phyloP scores from a whole-genome alignment of 2,797 vertebrate genomes.

The Gymnodraco acuticeps region DNA sequence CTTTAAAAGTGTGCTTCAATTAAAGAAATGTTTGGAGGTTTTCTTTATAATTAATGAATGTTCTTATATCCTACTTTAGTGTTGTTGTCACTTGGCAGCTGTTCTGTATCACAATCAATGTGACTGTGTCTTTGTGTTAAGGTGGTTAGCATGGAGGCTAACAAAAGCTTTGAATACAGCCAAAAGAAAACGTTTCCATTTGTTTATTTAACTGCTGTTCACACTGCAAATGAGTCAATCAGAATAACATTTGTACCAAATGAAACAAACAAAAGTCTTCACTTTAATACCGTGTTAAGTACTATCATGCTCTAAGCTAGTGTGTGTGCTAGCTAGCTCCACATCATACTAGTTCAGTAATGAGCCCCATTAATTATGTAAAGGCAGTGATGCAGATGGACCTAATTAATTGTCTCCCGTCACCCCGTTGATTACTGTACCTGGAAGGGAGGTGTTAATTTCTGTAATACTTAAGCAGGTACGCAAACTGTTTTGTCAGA shows the following conservation, averaged over 20 bases:
- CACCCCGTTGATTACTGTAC: constrained; percentile 88
- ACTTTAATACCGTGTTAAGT: constrained; percentile 11
- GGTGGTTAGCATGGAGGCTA: not conserved
- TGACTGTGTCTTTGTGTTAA: not conserved
- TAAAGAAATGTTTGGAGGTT: not conserved
- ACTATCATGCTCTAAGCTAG: constrained; percentile 51
- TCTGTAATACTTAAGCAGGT: constrained; percentile 88
- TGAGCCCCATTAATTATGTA: constrained; percentile 90
- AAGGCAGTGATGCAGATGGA: constrained; percentile 87
- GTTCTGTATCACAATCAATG: not conserved
- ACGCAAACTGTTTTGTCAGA: constrained; percentile 88
- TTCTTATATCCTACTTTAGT: not conserved
- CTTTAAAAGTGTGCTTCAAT: not conserved
- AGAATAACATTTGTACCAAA: constrained; percentile 8
- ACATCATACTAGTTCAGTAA: constrained; percentile 85
- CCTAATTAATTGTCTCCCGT: constrained; percentile 91
- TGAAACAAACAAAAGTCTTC: constrained; percentile 28
- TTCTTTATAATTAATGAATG: not conserved
- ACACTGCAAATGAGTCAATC: not conserved
- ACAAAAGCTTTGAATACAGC: not conserved
- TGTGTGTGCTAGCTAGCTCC: constrained; percentile 64
- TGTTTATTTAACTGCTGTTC: not conserved
- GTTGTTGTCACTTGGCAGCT: not conserved
- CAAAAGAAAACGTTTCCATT: not conserved
- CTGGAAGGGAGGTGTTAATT: constrained; percentile 90